Evolutionary conservation across 2,888 invertebrate genomes (phyloP).

Genomic region (Lycia hirtaria): DNA sequence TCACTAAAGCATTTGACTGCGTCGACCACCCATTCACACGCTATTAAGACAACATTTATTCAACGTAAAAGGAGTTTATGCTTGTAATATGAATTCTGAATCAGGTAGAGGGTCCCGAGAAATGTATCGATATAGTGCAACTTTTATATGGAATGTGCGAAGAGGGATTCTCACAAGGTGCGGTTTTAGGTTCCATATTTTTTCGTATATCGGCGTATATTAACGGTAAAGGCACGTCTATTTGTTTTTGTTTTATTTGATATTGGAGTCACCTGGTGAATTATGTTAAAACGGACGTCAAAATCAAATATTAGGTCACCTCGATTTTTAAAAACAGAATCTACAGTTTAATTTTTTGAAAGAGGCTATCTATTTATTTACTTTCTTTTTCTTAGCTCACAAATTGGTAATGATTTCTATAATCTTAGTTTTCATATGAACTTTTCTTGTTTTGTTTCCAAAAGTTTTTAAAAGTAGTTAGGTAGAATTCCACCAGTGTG

Average conservation of each 20-base stretch:
- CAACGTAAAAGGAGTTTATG: conserved; percentile 59
- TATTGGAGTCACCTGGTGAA: conserved; percentile 37
- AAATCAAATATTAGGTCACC: background rate
- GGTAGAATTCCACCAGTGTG: too few relatives aligned
- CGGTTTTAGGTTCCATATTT: conserved; percentile 59
- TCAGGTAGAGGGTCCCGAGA: conserved; percentile 81
- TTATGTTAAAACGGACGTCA: conserved; percentile 10
- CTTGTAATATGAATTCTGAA: conserved; percentile 63
- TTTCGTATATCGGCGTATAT: conserved; percentile 51
- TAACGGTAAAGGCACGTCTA: conserved; percentile 34
- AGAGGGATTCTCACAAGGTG: conserved; percentile 77
- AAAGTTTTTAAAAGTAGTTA: too few relatives aligned
- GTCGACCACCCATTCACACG: conserved; percentile 67
- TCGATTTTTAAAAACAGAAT: background rate
- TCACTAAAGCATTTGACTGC: conserved; percentile 58
- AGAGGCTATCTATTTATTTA: too few relatives aligned
- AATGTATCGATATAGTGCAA: conserved; percentile 82
- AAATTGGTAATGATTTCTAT: too few relatives aligned
- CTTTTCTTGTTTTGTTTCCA: too few relatives aligned
- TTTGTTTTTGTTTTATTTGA: conserved; percentile 31
- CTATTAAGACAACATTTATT: conserved; percentile 50
- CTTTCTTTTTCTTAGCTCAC: too few relatives aligned
- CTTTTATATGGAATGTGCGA: conserved; percentile 81
- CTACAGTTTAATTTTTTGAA: background rate
- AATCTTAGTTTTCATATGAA: too few relatives aligned